Evolutionary conservation across 2,113 vertebrate genomes (phyloP).

Genomic region (Perca schrenkii): DNA sequence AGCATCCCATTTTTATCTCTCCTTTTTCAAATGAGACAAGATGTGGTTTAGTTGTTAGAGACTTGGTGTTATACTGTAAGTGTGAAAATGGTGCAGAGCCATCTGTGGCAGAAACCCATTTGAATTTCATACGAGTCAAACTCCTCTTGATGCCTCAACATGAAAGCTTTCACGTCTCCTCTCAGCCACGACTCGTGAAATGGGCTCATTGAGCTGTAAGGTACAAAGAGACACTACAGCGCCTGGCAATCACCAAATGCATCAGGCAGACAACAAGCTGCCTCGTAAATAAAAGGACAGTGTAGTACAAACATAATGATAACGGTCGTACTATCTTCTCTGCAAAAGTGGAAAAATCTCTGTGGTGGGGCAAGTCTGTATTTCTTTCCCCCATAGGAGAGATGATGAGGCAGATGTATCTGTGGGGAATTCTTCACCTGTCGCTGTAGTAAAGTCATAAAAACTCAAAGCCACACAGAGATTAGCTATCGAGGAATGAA

Average conservation of each 20-base stretch:
- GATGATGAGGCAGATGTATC: slow-evolving; percentile 51
- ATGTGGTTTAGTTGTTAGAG: slow-evolving; percentile 15
- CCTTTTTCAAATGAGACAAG: slow-evolving; percentile 18
- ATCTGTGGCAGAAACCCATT: slow-evolving; percentile 69
- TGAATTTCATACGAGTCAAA: slow-evolving; percentile 75
- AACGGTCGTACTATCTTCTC: slow-evolving; percentile 37
- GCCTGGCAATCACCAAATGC: slow-evolving; percentile 63
- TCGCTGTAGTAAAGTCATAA: slow-evolving; percentile 45
- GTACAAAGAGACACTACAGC: slow-evolving; percentile 66
- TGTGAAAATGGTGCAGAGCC: slow-evolving; percentile 55
- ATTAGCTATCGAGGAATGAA: slow-evolving; percentile 48
- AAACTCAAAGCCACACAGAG: slow-evolving; percentile 49
- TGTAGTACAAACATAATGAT: slow-evolving; percentile 25
- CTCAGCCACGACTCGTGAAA: slow-evolving; percentile 64
- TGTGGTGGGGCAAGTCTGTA: slow-evolving; percentile 46
- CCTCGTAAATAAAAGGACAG: slow-evolving; percentile 43
- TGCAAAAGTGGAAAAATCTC: slow-evolving; percentile 27
- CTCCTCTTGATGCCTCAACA: slow-evolving; percentile 77
- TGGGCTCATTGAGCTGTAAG: slow-evolving; percentile 64
- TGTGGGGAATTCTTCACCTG: slow-evolving; percentile 51
- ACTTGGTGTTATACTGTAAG: slow-evolving; percentile 2
- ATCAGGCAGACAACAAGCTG: slow-evolving; percentile 56
- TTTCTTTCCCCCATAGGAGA: slow-evolving; percentile 23
- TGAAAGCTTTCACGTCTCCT: slow-evolving; percentile 70
- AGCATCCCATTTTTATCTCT: neutral